Evolutionary conservation across 1,140 invertebrate genomes (phyloP), one percentile per base, ranked within the genome.

Genomic region (Manduca sexta): DNA sequence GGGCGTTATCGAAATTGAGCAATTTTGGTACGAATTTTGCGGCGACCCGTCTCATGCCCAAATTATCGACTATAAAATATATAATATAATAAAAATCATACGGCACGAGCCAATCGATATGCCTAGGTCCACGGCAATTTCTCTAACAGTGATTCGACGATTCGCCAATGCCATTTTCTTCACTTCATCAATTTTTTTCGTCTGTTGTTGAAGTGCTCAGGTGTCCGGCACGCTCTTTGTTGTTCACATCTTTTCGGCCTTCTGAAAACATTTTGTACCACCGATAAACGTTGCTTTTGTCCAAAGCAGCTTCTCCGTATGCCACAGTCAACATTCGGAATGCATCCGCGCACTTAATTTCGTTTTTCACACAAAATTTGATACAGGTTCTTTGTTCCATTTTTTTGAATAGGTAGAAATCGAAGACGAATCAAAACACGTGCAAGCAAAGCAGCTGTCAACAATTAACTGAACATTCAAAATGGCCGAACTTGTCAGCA

Each of bases 261-360:
- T 54, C 56, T 52, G 34, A 49, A n/a, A 60, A 60, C 40, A 52
- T 52, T 55, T 55, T 55, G 45, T 60, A 49, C 45, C 52, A 55
- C 49, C 37, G 45, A 43, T 51, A 54, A 51, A 54, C 45, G 39
- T 59, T 49, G 43, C 50, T 58, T 55, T 12, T 4, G 38, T 48
- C 45, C 43, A 49, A 47, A 8, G 33, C 49, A 52, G 50, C 21
- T 53, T 49, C 49, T 8, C 37, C 46, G 11, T 54, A 60, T 49
- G 41, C 44, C 48, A 60, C 47, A 45, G 45, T 45, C 35, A 34
- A 42, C 43, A 56, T 49, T 50, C 43, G 21, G 30, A 49, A 40
- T 49, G 45, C 33, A 43, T 41, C 40, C 11, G 42, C 12, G 17
- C 41, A 49, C 37, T 41, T 49, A 45, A 55, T 49, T 49, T 55